Percentiles rank a stretch among this genome's conserved stretches.
Evolutionary conservation across 2,797 vertebrate genomes (phyloP).

Genomic region (Rousettus madagascariensis): DNA sequence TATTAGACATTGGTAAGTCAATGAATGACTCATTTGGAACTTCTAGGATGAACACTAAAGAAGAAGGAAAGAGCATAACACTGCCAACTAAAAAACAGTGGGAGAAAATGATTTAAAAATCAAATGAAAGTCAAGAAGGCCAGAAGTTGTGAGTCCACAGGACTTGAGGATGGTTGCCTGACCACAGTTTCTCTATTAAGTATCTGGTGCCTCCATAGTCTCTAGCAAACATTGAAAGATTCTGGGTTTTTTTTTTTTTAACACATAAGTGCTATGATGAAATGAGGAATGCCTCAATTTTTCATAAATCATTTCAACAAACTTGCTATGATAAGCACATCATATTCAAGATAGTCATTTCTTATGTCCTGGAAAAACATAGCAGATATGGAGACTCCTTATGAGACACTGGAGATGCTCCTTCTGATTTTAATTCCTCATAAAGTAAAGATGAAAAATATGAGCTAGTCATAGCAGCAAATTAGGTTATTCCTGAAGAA

Average conservation of each 20-base stretch:
- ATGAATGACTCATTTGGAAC: neutral
- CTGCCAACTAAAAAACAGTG: neutral
- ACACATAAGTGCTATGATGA: constrained; percentile 90
- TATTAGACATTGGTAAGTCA: neutral
- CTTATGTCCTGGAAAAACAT: constrained; percentile 88
- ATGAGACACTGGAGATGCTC: constrained; percentile 77
- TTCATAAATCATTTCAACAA: constrained; percentile 91
- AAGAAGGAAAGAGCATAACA: neutral
- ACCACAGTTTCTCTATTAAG: neutral
- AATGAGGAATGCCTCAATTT: constrained; percentile 90
- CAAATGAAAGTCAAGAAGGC: neutral
- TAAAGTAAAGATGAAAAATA: constrained; percentile 91
- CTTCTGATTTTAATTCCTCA: constrained; percentile 75
- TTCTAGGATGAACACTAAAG: neutral
- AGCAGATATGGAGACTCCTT: constrained; percentile 82
- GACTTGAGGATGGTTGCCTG: neutral
- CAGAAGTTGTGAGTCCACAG: neutral
- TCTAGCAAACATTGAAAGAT: constrained; percentile 88
- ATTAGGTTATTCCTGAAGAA: constrained; percentile 89
- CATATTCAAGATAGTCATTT: constrained; percentile 93
- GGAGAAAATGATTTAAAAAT: neutral
- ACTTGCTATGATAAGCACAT: constrained; percentile 89
- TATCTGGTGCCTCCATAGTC: neutral
- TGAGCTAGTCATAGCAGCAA: constrained; percentile 88
- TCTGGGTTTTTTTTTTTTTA: constrained; percentile 88